Evolutionary conservation across 2,113 vertebrate species (phyloP).

Genomic region (Maccullochella peelii): DNA sequence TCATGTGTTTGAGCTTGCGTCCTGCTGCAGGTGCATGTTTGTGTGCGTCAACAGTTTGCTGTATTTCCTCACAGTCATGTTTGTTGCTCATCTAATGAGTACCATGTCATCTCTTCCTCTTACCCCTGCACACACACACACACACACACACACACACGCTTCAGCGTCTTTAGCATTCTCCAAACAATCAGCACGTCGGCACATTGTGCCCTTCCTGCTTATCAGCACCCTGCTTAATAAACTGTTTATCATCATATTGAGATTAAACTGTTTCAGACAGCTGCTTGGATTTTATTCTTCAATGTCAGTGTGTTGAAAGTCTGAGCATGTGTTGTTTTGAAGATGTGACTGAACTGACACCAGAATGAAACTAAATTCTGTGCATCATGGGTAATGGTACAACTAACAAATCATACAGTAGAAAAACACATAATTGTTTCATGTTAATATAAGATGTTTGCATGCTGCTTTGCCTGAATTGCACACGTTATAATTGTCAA

Average conservation of each 20-base stretch:
- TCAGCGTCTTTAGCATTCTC: conserved; percentile 20
- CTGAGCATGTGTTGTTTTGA: background rate
- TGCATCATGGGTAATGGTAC: background rate
- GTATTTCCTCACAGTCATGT: conserved; percentile 34
- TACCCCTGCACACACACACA: background rate
- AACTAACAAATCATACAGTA: background rate
- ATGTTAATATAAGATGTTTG: background rate
- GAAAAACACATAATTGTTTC: background rate
- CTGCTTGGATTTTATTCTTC: conserved; percentile 1
- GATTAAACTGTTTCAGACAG: conserved; percentile 12
- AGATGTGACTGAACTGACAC: background rate
- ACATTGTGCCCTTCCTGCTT: conserved; percentile 31
- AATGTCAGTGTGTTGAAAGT: conserved; percentile 2
- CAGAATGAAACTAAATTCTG: background rate
- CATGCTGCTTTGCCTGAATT: conserved; percentile 5
- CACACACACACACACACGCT: conserved; percentile 16
- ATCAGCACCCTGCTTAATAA: conserved; percentile 25
- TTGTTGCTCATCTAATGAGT: conserved; percentile 28
- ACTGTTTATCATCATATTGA: conserved; percentile 28
- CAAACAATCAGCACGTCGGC: conserved; percentile 12
- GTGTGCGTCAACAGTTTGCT: conserved; percentile 3
- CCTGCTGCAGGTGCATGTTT: conserved; percentile 23
- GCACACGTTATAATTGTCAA: background rate
- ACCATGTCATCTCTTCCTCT: conserved; percentile 14
- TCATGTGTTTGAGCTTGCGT: background rate